Base-by-base conservation (phyloP, 2,888 invertebrate genomes). In the Geophilus truncorum region DNA sequence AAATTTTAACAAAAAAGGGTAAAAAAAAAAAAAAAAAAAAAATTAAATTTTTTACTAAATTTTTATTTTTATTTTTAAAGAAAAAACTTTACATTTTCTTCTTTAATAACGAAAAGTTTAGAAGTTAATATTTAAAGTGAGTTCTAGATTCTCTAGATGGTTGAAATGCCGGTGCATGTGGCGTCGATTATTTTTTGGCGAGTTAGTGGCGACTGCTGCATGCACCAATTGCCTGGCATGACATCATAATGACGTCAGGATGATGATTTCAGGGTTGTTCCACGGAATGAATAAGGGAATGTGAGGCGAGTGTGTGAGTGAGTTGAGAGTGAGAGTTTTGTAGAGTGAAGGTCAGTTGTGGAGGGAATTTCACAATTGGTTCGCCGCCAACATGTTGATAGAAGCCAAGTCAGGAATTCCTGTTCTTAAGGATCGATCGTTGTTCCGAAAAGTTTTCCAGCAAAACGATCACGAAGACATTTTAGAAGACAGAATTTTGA, bases 361-460 rank as follows among this genome's bases (percentile, higher is more conserved):
- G 62, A 62, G 62, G 62, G 28, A 57, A 62, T 62, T 45, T 62
- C 62, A 62, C 57, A 62, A 62, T 62, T 62, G 62, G 62, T 62
- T 25, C 62, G 18, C 77, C 18, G 77, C 36, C 62, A 34, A 57
- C 9, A 79, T 79, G 79, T 21, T 79, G 79, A 28, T 79, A 21
- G 79, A 79, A 18, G 51, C 79, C 7, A 79, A 79, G 62, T 57
- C 79, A 34, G 78, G 21, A 36, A 34, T 77, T 77, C 36, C 77
- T 77, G n/a, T 36, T 77, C 36, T 36, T 15, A 79, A 57, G 30
- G 79, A 79, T n/a, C 51, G 76, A 21, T 32, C 80, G n/a, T 23
- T 80, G 7, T 28, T 80, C 15, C 4, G 36, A 12, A 70, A 80
- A 36, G 80, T 75, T 25, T 28, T 80, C 23, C 36, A 80, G 25